Evolutionary conservation across 2,113 vertebrate species (phyloP).

Genomic region (Casuarius casuarius): DNA sequence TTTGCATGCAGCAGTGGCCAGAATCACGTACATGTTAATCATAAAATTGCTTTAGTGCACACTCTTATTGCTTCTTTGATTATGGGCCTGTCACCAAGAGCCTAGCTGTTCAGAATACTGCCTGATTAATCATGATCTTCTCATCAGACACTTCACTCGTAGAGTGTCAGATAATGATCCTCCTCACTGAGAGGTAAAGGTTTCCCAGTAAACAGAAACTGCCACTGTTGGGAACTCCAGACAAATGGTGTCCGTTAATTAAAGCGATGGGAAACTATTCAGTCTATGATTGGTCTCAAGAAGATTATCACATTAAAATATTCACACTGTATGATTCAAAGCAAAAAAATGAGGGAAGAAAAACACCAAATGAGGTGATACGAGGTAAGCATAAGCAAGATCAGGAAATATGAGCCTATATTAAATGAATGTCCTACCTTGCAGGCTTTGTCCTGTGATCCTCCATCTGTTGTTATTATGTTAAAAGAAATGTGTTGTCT

Average conservation of each 20-base stretch:
- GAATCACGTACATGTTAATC: constrained; percentile 23
- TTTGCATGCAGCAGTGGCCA: background rate
- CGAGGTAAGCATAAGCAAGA: background rate
- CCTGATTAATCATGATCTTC: constrained; percentile 53
- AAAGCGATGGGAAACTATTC: background rate
- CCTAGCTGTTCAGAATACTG: constrained; percentile 26
- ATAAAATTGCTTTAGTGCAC: constrained; percentile 24
- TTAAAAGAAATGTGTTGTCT: constrained; percentile 4
- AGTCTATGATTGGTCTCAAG: background rate
- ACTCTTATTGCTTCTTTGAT: constrained; percentile 42
- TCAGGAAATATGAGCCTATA: background rate
- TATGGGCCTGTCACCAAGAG: constrained; percentile 4
- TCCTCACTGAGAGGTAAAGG: constrained; percentile 36
- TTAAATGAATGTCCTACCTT: constrained; percentile 12
- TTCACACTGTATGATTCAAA: background rate
- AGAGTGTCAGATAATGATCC: constrained; percentile 39
- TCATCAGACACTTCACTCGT: constrained; percentile 43
- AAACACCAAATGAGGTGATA: background rate
- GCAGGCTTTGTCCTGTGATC: background rate
- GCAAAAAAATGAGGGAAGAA: background rate
- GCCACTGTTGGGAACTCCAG: constrained; percentile 33
- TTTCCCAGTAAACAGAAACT: constrained; percentile 53
- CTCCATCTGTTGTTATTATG: constrained; percentile 20
- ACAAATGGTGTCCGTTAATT: constrained; percentile 14
- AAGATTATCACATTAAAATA: constrained; percentile 1